Percentiles rank a stretch among this genome's conserved stretches.
These are phyloP conservation scores for Eurytoma californica DNA, from an alignment of 2,888 invertebrate genomes.

Conservation along the genomic window DNA sequence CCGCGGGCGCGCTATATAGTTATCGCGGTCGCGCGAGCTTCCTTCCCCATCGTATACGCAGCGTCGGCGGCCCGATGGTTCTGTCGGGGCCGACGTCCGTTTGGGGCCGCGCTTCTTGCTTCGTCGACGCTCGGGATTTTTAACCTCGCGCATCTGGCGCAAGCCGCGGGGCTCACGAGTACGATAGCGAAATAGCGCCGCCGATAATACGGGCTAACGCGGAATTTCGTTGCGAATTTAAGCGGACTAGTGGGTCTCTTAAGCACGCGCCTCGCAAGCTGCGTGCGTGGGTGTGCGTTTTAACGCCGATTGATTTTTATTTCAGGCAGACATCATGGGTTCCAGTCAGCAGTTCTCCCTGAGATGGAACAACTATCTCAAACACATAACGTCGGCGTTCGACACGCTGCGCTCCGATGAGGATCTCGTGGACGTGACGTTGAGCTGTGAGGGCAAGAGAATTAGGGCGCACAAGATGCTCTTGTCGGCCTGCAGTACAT, in stretches of 20 bases:
- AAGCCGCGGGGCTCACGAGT: too few species aligned
- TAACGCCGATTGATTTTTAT: slow-evolving; percentile 14
- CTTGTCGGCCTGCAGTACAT: slow-evolving; percentile 89
- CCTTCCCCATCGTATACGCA: too few species aligned
- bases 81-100: too few species aligned
- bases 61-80: too few species aligned
- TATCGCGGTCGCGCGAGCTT: not conserved
- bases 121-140: too few species aligned
- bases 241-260: not conserved
- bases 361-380: slow-evolving; percentile 91
- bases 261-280: not conserved
- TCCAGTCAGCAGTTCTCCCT: slow-evolving; percentile 88
- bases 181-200: too few species aligned
- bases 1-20: not conserved
- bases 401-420: slow-evolving; percentile 80
- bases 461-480: slow-evolving; percentile 91
- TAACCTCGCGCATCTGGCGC: too few species aligned
- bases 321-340: slow-evolving; percentile 74
- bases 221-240: not conserved
- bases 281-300: not conserved
- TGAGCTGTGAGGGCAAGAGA: slow-evolving; percentile 89
- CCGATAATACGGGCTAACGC: too few species aligned
- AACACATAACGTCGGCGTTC: slow-evolving; percentile 88
- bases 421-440: slow-evolving; percentile 87
- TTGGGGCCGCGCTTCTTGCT: too few species aligned